Evolutionary conservation across 1,140 invertebrate species (phyloP), one percentile per base, ranked within the genome.

Genomic region (Metaphire vulgaris): DNA sequence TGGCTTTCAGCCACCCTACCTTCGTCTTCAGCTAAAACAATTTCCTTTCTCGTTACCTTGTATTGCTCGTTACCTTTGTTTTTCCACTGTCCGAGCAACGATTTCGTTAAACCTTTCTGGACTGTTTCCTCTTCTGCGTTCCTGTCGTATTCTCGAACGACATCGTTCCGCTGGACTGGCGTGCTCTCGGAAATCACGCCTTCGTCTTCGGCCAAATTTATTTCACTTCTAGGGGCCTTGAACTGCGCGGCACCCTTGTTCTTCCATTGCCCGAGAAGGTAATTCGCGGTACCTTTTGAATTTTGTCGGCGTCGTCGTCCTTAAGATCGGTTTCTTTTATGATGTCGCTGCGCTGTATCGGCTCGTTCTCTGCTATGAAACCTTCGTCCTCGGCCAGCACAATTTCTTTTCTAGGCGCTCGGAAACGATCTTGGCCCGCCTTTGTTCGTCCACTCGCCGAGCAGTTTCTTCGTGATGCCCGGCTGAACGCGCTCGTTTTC

Each of bases 1-100:
- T 76, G 29, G 68, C 74, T 77, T 64, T 77, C 76, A 31, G 65
- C 56, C 16, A 77, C 56, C 30, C 33, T 33, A 12, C 29, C 67
- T 29, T 28, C 28, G 15, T 71, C 69, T 16, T 31, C 28, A 29
- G 31, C 32, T 29, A 71, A 14, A 30, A 71, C 32, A 30, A 71
- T 71, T 2, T 33, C 72, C 31, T 68, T 68, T 30, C 67, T 68
- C 12, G 0, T 68, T 30, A 30, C 26, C 28, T 29, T 30, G 67
- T 68, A 68, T 29, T 26, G 2, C 67, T 68, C 67, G 67, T 68
- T 30, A 30, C 67, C 31, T 30, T 68, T 68, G 28, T 68, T 30
- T 2, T 26, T 68, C 67, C 67, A 68, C 67, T 68, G 67, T 12
- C 31, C 31, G 26, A 68, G 31, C 28, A 68, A 30, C 31, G 28